Evolutionary conservation across 2,888 invertebrate species (phyloP).

Genomic region (Drosophila maculinotata): DNA sequence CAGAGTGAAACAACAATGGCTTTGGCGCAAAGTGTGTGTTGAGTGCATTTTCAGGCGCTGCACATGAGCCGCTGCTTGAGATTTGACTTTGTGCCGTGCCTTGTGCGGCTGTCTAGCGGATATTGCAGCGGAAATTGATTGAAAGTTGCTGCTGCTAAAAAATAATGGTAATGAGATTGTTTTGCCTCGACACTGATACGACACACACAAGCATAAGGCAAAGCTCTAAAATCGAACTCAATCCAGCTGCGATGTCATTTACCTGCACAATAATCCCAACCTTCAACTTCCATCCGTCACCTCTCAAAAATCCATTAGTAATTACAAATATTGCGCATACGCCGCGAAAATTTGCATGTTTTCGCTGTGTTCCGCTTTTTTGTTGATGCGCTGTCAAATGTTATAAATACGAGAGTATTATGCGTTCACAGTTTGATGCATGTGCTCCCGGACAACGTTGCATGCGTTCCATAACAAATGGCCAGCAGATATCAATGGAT

Average conservation of each 20-base stretch:
- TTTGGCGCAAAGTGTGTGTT: slow-evolving; percentile 33
- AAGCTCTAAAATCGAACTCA: slow-evolving; percentile 8
- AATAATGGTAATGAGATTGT: slow-evolving; percentile 78
- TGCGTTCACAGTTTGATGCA: slow-evolving; percentile 54
- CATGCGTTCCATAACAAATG: slow-evolving; percentile 53
- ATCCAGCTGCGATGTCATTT: slow-evolving; percentile 24
- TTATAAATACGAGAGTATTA: slow-evolving; percentile 63
- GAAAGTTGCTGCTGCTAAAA: slow-evolving; percentile 70
- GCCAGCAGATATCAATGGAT: slow-evolving; percentile 63
- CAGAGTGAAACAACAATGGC: slow-evolving; percentile 30
- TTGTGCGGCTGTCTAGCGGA: slow-evolving; percentile 55
- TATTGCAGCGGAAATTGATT: slow-evolving; percentile 78
- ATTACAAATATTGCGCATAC: slow-evolving; percentile 44
- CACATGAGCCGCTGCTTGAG: slow-evolving; percentile 53
- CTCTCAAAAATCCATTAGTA: slow-evolving; percentile 11
- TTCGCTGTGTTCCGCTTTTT: slow-evolving; percentile 7
- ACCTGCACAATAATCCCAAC: slow-evolving; percentile 23
- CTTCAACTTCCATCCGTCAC: not conserved
- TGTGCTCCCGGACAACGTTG: slow-evolving; percentile 21
- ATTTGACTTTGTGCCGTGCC: slow-evolving; percentile 45
- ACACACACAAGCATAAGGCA: slow-evolving; percentile 16
- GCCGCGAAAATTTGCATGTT: not conserved
- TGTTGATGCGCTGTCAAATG: slow-evolving; percentile 51
- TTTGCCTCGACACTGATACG: slow-evolving; percentile 34
- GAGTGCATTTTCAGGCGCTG: slow-evolving; percentile 51